Conservation (phyloP, 2,888 invertebrate species). For the Ectemnius continuus region DNA sequence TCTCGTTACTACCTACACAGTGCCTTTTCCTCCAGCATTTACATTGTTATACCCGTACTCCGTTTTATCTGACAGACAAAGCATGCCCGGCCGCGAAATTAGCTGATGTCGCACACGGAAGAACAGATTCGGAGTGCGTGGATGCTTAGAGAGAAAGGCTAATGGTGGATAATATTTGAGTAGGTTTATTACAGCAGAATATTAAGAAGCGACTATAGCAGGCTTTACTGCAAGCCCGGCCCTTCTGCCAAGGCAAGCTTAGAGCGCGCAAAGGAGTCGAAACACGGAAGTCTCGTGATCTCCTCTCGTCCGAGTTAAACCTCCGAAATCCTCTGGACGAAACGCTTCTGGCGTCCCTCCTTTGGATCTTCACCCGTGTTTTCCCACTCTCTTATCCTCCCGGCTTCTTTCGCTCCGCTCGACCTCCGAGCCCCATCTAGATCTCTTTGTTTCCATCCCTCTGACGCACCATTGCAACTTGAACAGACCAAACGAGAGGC, state of each 20-base stretch:
- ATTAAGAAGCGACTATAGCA: slow-evolving; percentile 44
- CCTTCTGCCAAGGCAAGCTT: slow-evolving; percentile 50
- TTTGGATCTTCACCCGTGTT: slow-evolving; percentile 49
- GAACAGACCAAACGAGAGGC: slow-evolving; percentile 30
- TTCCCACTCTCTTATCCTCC: slow-evolving; percentile 48
- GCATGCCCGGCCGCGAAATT: too few species aligned
- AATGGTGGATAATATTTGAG: slow-evolving; percentile 1
- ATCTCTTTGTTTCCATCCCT: slow-evolving; percentile 40
- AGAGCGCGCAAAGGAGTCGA: slow-evolving; percentile 38
- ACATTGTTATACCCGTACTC: too few species aligned
- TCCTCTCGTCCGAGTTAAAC: slow-evolving; percentile 54
- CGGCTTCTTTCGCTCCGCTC: not conserved
- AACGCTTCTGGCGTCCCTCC: slow-evolving; percentile 50
- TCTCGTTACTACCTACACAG: too few species aligned
- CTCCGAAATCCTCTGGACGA: slow-evolving; percentile 60
- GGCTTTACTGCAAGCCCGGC: not conserved
- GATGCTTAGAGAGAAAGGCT: too few species aligned
- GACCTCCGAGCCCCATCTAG: slow-evolving; percentile 3
- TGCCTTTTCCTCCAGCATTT: too few species aligned
- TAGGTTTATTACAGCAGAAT: slow-evolving; percentile 23
- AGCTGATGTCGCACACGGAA: too few species aligned
- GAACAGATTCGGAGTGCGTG: too few species aligned
- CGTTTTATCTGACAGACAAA: too few species aligned
- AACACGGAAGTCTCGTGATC: slow-evolving; percentile 59
- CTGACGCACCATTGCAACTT: slow-evolving; percentile 47